Base-by-base conservation (phyloP, 2,113 vertebrate species). In the Rana temporaria region DNA sequence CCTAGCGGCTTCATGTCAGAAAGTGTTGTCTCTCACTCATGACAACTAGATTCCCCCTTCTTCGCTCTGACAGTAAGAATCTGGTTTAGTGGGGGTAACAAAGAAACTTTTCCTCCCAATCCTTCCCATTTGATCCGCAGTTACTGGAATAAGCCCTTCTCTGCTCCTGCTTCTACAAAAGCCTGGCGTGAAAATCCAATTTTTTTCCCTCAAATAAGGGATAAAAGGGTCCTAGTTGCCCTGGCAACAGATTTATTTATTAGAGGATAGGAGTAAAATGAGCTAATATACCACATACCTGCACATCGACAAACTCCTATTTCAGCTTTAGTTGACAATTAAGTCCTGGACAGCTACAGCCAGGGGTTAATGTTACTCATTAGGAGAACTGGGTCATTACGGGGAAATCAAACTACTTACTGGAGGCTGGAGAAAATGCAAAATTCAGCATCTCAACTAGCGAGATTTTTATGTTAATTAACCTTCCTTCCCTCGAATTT, bases 351-450 rank as follows among this genome's bases (percentile, higher is more conserved):
- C 93, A 95, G 96, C 95, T 98, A 96, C 97, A 98, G 96, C 96
- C 97, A 98, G 96, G 96, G 98, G 98, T 99, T 98, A 99, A 98
- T 98, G 95, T 96, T 95, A 95, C 97, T 99, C 98, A 99, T 99
- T 99, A 99, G 96, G 95, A 98, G 96, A 99, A 99, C 96, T 99
- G 96, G 97, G 97, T 99, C 98, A 98, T 99, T 99, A 98, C 95
- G 92, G 93, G 93, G 94, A 97, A 98, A 98, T 98, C 97, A 97
- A 97, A 96, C 94, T 95, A 97, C 96, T 98, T 97, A 98, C 95
- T 96, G 96, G 96, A 91, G 95, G 95, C 93, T 93, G 92, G 91
- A 90, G 92, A 90, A 94, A 92, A 93, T 92, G 95, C 94, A 95
- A 95, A 97, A 98, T 96, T 96, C 95, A 94, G 94, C 95, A 93